Evolutionary conservation across 2,797 vertebrate species (phyloP).

Genomic region (Anisognathus igniventris): DNA sequence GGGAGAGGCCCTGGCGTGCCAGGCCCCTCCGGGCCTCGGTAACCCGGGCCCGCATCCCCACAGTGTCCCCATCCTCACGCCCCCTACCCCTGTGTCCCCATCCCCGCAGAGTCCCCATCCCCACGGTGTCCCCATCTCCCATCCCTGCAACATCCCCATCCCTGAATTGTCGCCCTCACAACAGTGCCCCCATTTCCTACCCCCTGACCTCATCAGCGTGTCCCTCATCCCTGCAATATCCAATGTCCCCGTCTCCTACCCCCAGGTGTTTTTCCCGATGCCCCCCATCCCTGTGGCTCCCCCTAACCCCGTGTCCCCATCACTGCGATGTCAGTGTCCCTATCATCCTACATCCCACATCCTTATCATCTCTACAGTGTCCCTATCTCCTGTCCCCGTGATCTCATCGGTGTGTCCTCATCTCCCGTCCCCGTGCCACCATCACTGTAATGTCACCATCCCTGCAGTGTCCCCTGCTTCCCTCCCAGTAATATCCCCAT

Average conservation of each 20-base stretch:
- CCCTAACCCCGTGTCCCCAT: too few relatives aligned
- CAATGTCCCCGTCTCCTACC: neutral
- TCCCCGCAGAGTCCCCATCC: neutral
- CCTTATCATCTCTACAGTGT: neutral
- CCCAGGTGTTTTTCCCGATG: neutral
- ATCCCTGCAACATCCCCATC: neutral
- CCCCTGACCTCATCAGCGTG: neutral
- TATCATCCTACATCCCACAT: neutral
- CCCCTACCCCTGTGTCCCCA: too few relatives aligned
- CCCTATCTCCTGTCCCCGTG: neutral
- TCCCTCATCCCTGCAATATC: neutral
- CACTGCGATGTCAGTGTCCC: fast-evolving
- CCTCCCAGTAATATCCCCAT: neutral
- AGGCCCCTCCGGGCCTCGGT: neutral
- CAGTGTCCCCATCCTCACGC: neutral
- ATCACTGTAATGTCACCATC: neutral
- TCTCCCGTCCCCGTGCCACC: neutral
- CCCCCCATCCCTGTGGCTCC: neutral
- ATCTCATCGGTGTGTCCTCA: neutral
- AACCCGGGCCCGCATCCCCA: neutral
- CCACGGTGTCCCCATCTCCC: neutral
- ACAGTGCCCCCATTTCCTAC: neutral
- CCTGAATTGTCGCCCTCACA: neutral
- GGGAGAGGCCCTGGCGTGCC: neutral
- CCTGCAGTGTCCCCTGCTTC: neutral